Evolutionary conservation across 2,113 vertebrate genomes (phyloP).

Genomic region (Nestor notabilis): DNA sequence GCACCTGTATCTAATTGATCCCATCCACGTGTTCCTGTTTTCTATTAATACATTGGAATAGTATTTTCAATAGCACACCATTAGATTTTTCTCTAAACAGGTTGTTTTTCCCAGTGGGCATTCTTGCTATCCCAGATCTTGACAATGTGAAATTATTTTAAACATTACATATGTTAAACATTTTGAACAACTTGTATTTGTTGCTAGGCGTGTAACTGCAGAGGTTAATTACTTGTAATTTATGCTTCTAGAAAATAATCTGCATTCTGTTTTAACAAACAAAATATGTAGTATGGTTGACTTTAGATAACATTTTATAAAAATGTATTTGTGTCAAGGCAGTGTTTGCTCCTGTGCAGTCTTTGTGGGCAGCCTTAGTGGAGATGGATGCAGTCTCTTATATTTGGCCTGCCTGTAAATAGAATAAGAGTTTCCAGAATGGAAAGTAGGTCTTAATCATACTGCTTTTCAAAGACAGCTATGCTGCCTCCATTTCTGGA

Average conservation of each 20-base stretch:
- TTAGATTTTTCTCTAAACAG: not conserved
- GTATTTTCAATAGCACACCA: not conserved
- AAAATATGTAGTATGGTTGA: not conserved
- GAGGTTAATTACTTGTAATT: not conserved
- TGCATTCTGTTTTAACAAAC: not conserved
- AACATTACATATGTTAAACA: not conserved
- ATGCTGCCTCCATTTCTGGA: not conserved
- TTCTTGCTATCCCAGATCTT: not conserved
- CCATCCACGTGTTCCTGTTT: not conserved
- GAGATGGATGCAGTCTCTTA: not conserved
- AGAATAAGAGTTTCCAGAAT: not conserved
- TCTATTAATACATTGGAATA: not conserved
- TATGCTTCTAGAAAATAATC: not conserved
- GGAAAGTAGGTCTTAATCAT: not conserved
- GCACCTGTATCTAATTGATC: not conserved
- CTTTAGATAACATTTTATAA: not conserved
- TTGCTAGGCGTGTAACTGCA: not conserved
- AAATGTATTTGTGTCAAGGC: not conserved
- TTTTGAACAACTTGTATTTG: not conserved
- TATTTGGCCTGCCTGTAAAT: not conserved
- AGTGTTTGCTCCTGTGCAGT: not conserved
- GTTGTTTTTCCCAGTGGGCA: not conserved
- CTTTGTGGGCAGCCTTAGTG: not conserved
- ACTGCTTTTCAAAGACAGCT: not conserved
- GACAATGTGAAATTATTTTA: not conserved